These are phyloP conservation scores for Lagopus muta DNA, from an alignment of 2,113 vertebrate species.

Conservation along the genomic window DNA sequence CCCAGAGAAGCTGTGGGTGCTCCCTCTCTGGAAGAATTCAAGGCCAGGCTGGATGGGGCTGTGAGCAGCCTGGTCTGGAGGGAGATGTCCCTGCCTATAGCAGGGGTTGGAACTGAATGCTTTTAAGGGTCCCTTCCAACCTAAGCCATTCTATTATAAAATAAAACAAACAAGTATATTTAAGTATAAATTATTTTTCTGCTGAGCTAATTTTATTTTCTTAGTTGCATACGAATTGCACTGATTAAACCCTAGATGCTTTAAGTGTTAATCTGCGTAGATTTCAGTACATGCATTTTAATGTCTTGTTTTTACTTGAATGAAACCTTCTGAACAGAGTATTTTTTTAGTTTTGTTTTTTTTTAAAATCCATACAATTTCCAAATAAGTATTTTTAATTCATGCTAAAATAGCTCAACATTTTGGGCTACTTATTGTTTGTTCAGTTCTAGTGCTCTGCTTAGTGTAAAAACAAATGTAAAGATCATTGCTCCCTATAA, in stretches of 20 bases:
- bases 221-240: conserved; percentile 13
- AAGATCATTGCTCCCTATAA: not conserved
- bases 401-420: not conserved
- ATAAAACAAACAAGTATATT: not conserved
- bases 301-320: not conserved
- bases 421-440: not conserved
- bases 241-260: not conserved
- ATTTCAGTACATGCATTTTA: not conserved
- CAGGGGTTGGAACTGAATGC: no score
- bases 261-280: not conserved
- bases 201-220: not conserved
- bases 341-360: not conserved
- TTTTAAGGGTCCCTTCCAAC: no score
- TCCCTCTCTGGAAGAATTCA: no score
- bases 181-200: not conserved
- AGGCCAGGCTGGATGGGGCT: no score
- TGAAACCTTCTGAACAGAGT: not conserved
- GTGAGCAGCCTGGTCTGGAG: no score
- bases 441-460: not conserved
- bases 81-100: no score
- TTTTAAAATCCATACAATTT: not conserved
- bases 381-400: not conserved
- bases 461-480: not conserved
- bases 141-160: not conserved
- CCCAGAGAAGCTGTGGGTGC: no score